Evolutionary conservation across 1,140 invertebrate genomes (phyloP).

Genomic region (Chironomus striatipennis): DNA sequence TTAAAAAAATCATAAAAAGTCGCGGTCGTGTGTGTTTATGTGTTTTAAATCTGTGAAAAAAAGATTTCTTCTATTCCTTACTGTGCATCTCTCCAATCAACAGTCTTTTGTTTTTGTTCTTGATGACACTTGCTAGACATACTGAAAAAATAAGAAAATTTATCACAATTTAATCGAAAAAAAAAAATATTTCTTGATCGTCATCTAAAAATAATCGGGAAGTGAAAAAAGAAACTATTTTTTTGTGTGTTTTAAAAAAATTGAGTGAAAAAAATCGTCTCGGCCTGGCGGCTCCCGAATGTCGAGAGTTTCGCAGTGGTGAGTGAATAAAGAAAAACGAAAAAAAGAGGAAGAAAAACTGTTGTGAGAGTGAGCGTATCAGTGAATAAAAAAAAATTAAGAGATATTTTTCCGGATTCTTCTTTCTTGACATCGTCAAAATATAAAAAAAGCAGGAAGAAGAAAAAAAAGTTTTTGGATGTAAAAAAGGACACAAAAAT

Average conservation of each 20-base stretch:
- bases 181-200: background rate
- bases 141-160: background rate
- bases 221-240: constrained; percentile 1
- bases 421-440: too few relatives aligned
- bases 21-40: background rate
- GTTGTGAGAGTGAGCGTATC: background rate
- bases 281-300: background rate
- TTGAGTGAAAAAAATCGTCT: background rate
- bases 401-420: too few relatives aligned
- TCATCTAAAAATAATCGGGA: background rate
- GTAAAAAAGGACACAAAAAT: background rate
- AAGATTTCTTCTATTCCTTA: too few relatives aligned
- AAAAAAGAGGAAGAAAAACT: background rate
- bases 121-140: too few relatives aligned
- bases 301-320: background rate
- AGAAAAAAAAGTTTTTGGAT: too few relatives aligned
- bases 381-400: too few relatives aligned
- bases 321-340: background rate
- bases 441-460: too few relatives aligned
- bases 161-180: background rate
- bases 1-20: background rate
- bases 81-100: too few relatives aligned
- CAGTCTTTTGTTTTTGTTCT: too few relatives aligned
- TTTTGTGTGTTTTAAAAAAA: background rate
- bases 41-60: too few relatives aligned